Percentiles rank a stretch among this genome's conserved stretches.
These are phyloP conservation scores for Percopsis omiscomaycus DNA, from an alignment of 2,797 vertebrate genomes.

Conservation along the genomic window DNA sequence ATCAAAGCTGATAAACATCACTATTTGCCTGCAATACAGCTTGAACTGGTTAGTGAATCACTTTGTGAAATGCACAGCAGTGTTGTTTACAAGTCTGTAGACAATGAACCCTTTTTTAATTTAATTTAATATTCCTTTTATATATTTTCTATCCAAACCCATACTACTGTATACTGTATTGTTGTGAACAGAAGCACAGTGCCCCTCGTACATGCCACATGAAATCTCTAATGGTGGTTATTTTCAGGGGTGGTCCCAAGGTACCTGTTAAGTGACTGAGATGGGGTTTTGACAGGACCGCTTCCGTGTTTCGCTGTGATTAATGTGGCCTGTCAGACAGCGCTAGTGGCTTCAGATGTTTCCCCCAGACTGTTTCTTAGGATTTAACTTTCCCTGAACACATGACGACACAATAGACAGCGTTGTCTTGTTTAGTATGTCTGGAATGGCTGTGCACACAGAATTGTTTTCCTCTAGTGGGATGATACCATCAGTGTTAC, in stretches of 20 bases:
- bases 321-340: slow-evolving; percentile 76
- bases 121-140: slow-evolving; percentile 15
- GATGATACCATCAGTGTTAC: slow-evolving; percentile 43
- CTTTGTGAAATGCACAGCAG: background rate
- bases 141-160: slow-evolving; percentile 47
- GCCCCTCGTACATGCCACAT: slow-evolving; percentile 68
- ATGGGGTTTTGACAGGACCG: slow-evolving; percentile 74
- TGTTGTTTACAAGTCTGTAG: no score
- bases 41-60: background rate
- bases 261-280: slow-evolving; percentile 77
- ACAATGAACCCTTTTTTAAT: background rate
- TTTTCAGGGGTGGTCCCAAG: slow-evolving; percentile 74
- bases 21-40: background rate
- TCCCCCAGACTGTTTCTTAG: slow-evolving; percentile 75
- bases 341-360: slow-evolving; percentile 73
- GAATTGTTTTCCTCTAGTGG: slow-evolving; percentile 61
- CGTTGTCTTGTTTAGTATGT: slow-evolving; percentile 59
- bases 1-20: slow-evolving; percentile 3
- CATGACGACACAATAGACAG: slow-evolving; percentile 65
- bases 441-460: slow-evolving; percentile 58
- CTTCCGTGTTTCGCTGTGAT: slow-evolving; percentile 72
- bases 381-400: slow-evolving; percentile 73
- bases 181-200: slow-evolving; percentile 60
- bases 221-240: slow-evolving; percentile 72
- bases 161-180: slow-evolving; percentile 46